Base-by-base conservation (phyloP, 1,140 invertebrate species). In the Drosophila rufa region DNA sequence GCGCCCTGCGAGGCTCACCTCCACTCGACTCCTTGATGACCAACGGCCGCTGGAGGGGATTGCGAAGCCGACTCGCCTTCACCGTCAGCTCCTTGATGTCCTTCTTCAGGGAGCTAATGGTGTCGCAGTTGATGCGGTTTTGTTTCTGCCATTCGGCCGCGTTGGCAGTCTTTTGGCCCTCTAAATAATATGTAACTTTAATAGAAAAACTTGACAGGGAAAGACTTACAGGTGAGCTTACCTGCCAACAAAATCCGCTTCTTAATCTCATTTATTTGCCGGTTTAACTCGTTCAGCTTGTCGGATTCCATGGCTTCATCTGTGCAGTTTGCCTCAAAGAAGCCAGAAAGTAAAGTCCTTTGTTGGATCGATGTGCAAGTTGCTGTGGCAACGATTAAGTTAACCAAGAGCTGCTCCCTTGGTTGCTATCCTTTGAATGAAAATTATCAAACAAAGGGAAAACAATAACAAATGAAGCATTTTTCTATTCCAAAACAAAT, bases 221-320 rank as follows among this genome's bases (percentile, higher is more conserved):
- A 7, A 40, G 14, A 11, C 8, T 38, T 25, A 0, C 3, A 25
- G 25, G 11, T 85, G 33, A 36, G 9, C 86, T 93, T 85, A 96
- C 96, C 96, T 91, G 96, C 96, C 62, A 97, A 89, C 80, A 97
- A 95, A 87, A 97, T 96, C 86, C 96, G 96, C 92, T 96, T 97
- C 89, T 97, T 97, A 45, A 97, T 95, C 93, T 97, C 96, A 81
- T 95, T 94, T 89, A 97, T 96, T 93, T 96, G 95, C 71, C 95
- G 95, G 89, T 96, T 96, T 47, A 96, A 94, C 47, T 94, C 94
- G 50, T 94, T 94, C n/a, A 95, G 73, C 69, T 94, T 95, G 62
- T 95, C 95, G 19, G 94, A 94, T 55, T 93, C 92, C 57, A 94
- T 94, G 75, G 91, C 94, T 48, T 74, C 19, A 19, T 47, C 51